A percentile compares a stretch with the other conserved stretches of the same genome.
Conservation (phyloP, 2,113 vertebrate genomes). For the Strix uralensis region DNA sequence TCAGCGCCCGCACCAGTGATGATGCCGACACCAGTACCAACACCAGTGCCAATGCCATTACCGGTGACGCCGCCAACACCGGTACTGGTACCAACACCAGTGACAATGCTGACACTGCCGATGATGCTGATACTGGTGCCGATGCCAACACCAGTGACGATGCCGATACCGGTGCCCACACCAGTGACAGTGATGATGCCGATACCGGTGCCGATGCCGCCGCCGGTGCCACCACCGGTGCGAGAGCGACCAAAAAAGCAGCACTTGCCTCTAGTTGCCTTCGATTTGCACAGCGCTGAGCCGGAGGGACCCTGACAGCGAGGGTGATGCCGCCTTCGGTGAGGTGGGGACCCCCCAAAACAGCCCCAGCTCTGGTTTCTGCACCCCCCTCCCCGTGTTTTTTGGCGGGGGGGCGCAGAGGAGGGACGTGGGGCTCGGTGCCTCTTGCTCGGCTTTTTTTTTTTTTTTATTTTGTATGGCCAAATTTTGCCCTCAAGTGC, state of each 20-base stretch:
- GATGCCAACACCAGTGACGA: too few species aligned
- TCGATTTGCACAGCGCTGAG: neutral
- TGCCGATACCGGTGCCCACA: neutral
- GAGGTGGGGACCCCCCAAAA: neutral
- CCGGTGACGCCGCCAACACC: too few species aligned
- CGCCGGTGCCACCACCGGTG: too few species aligned
- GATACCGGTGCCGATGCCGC: too few species aligned
- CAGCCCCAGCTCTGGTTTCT: neutral
- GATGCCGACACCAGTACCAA: too few species aligned
- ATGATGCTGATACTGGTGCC: too few species aligned
- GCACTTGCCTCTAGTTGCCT: neutral
- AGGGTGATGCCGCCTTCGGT: neutral
- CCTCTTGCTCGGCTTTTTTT: neutral
- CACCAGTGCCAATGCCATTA: too few species aligned
- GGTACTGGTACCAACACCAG: too few species aligned
- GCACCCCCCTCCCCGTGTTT: too few species aligned
- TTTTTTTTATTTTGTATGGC: neutral
- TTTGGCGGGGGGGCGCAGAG: too few species aligned
- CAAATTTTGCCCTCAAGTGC: neutral
- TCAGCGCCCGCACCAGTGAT: too few species aligned
- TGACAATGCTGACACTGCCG: too few species aligned
- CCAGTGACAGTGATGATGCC: neutral
- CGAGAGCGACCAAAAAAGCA: neutral
- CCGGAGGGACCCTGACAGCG: neutral
- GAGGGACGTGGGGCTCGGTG: neutral